phyloP scores from a whole-genome alignment of 2,113 vertebrate species.

The Callipepla squamata region DNA sequence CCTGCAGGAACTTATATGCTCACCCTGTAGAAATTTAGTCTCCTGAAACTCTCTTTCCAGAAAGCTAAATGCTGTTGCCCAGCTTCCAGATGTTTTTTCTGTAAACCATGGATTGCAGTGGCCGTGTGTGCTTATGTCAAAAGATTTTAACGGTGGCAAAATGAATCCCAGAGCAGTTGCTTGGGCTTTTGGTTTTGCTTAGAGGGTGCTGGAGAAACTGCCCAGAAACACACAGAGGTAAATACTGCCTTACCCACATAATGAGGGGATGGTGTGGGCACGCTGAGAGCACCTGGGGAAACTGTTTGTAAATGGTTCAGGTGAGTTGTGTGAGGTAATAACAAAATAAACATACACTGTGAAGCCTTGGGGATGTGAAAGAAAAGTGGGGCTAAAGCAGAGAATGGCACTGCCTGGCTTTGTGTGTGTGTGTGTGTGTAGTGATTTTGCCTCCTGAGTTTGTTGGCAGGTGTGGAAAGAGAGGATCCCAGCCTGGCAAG shows the following conservation, averaged over 20 bases:
- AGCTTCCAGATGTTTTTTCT: neutral
- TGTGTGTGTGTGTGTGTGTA: neutral
- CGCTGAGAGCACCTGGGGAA: neutral
- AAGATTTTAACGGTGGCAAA: neutral
- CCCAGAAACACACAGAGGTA: neutral
- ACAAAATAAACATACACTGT: accelerated
- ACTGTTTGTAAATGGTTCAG: neutral
- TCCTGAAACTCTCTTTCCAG: neutral
- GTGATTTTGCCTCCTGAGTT: conserved; percentile 10
- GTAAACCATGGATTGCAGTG: neutral
- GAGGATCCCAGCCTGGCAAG: conserved; percentile 54
- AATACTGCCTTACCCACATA: neutral
- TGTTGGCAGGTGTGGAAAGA: conserved; percentile 52
- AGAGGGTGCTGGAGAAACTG: neutral
- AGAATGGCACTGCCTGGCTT: neutral
- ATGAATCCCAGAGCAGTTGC: neutral
- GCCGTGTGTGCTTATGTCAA: neutral
- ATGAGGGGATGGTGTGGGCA: neutral
- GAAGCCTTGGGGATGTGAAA: neutral
- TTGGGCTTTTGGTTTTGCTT: neutral
- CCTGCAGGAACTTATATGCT: neutral
- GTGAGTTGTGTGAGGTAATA: neutral
- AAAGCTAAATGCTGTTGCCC: accelerated
- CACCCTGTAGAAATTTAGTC: neutral
- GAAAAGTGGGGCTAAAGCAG: neutral